These are phyloP conservation scores for Vanessa cardui DNA, from an alignment of 2,888 invertebrate genomes.

Conservation along the genomic window DNA sequence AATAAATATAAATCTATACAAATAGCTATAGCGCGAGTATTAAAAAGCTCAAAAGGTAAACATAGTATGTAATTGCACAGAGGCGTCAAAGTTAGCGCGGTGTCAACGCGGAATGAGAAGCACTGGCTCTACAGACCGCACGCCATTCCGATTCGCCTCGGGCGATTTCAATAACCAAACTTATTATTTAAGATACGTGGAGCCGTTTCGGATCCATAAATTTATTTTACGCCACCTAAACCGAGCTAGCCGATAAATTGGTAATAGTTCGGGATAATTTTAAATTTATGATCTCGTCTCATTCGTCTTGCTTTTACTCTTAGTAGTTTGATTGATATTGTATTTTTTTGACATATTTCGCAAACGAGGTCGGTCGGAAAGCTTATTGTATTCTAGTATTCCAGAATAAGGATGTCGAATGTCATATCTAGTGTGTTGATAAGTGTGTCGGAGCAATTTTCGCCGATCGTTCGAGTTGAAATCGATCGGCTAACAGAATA, in stretches of 20 bases:
- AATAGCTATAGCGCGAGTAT: background rate
- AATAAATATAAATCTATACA: background rate
- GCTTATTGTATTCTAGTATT: background rate
- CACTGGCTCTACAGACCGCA: slow-evolving; percentile 35
- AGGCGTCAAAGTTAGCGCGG: slow-evolving; percentile 50
- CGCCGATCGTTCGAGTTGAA: slow-evolving; percentile 47
- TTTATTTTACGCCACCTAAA: slow-evolving; percentile 43
- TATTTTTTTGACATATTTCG: background rate
- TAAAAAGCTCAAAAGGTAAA: slow-evolving; percentile 10
- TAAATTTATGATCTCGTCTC: slow-evolving; percentile 36
- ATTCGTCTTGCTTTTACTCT: slow-evolving; percentile 9
- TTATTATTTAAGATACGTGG: slow-evolving; percentile 46
- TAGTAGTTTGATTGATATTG: slow-evolving; percentile 5
- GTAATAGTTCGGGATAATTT: slow-evolving; percentile 36
- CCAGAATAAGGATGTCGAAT: background rate
- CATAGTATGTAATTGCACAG: slow-evolving; percentile 5
- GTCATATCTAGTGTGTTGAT: slow-evolving; percentile 41
- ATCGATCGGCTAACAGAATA: slow-evolving; percentile 58
- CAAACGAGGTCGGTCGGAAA: background rate
- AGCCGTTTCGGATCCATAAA: slow-evolving; percentile 44
- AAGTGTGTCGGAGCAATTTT: slow-evolving; percentile 35
- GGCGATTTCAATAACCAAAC: slow-evolving; percentile 50
- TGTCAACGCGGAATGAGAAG: slow-evolving; percentile 52
- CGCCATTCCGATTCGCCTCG: slow-evolving; percentile 41
- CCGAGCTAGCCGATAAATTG: slow-evolving; percentile 39